Evolutionary conservation across 2,888 invertebrate genomes (phyloP).

Genomic region (Antheraea yamamai): DNA sequence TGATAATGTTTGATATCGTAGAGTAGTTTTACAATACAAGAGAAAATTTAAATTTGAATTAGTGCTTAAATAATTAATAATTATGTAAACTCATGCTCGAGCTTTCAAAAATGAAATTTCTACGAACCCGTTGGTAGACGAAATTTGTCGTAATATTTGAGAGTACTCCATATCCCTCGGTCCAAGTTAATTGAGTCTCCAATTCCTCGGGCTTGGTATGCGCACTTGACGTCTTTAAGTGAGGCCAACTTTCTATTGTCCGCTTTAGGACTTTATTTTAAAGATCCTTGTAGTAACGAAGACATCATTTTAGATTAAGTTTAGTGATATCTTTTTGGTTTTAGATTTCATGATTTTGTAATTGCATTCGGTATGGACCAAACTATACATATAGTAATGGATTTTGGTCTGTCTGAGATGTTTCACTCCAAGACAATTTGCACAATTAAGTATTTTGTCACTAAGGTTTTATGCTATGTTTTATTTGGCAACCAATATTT

Average conservation of each 20-base stretch:
- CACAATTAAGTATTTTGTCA: too few species aligned
- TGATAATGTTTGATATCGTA: too few species aligned
- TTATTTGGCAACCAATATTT: too few species aligned
- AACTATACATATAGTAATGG: background rate
- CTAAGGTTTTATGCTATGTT: too few species aligned
- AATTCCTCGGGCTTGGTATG: constrained; percentile 14
- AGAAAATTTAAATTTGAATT: too few species aligned
- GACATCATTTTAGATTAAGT: background rate
- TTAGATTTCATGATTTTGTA: background rate
- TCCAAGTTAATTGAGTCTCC: constrained; percentile 14
- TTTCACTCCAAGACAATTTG: too few species aligned
- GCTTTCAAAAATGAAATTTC: background rate
- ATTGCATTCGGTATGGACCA: background rate
- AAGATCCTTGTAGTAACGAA: constrained; percentile 6
- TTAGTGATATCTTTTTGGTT: background rate
- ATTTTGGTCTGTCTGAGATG: too few species aligned
- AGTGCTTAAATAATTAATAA: background rate
- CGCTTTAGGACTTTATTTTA: background rate
- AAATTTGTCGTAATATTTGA: constrained; percentile 9
- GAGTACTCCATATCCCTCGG: constrained; percentile 6
- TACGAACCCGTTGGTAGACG: background rate
- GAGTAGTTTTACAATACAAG: too few species aligned
- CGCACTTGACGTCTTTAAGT: constrained; percentile 9
- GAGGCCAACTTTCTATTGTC: constrained; percentile 2
- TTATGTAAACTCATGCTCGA: background rate